Conservation (phyloP, 2,797 vertebrate species). For the Danio aesculapii region DNA sequence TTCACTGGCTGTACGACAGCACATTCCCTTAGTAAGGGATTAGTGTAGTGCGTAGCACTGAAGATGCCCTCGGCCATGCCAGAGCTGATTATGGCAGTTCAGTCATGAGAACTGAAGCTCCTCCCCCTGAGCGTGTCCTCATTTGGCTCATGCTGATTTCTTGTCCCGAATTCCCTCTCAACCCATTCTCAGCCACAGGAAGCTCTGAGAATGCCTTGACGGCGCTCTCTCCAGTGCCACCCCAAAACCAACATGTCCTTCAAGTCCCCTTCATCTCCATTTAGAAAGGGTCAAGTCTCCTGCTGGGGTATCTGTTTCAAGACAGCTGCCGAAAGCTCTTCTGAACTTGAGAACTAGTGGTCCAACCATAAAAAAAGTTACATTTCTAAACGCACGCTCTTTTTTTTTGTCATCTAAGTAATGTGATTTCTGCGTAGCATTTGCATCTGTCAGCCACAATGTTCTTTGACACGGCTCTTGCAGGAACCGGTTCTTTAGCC, state of each 20-base stretch:
- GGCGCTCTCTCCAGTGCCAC: slow-evolving; percentile 15
- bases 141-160: slow-evolving; percentile 60
- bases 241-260: slow-evolving; percentile 64
- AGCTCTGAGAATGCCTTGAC: slow-evolving; percentile 9
- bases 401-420: not conserved
- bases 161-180: slow-evolving; percentile 60
- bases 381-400: slow-evolving; percentile 51
- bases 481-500: slow-evolving; percentile 45
- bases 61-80: slow-evolving; percentile 54
- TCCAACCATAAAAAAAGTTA: slow-evolving; percentile 62
- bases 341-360: slow-evolving; percentile 74
- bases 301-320: slow-evolving; percentile 76
- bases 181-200: not conserved
- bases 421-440: slow-evolving; percentile 58
- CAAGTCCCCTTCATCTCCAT: slow-evolving; percentile 71
- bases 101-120: slow-evolving; percentile 51
- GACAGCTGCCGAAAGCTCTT: slow-evolving; percentile 79
- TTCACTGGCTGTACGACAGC: not conserved
- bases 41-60: slow-evolving; percentile 12
- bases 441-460: slow-evolving; percentile 59
- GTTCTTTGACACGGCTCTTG: slow-evolving; percentile 46
- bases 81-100: slow-evolving; percentile 63
- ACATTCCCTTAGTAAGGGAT: slow-evolving; percentile 3
- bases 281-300: slow-evolving; percentile 71
- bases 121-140: slow-evolving; percentile 59